Conservation (phyloP, 2,888 invertebrate genomes). For the Scaptomyza reducta region DNA sequence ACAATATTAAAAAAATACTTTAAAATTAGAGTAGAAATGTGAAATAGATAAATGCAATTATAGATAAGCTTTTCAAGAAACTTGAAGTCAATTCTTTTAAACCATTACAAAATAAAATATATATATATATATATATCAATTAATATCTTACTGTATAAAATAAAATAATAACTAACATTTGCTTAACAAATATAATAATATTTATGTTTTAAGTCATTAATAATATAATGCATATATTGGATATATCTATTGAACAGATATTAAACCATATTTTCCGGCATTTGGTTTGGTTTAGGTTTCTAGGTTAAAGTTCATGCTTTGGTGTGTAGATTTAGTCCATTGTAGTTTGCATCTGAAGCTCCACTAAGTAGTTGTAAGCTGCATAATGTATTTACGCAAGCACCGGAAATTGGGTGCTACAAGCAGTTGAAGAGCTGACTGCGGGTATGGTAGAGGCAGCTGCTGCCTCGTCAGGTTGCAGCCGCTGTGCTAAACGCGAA, state of each 20-base stretch:
- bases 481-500: constrained; percentile 66
- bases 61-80: no score
- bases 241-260: not conserved
- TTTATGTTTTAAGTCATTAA: no score
- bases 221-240: not conserved
- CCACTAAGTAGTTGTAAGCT: constrained; percentile 77
- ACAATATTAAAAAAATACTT: not conserved
- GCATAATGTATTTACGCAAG: constrained; percentile 81
- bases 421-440: constrained; percentile 36
- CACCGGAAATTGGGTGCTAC: constrained; percentile 79
- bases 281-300: not conserved
- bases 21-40: not conserved
- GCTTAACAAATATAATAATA: no score
- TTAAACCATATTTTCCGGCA: not conserved
- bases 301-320: not conserved
- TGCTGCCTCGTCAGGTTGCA: constrained; percentile 48
- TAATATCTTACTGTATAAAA: no score
- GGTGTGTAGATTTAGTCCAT: constrained; percentile 4
- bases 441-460: constrained; percentile 12
- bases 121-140: no score
- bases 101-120: no score
- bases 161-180: no score
- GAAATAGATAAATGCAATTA: not conserved
- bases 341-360: constrained; percentile 30
- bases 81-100: no score